A percentile compares a stretch with the other conserved stretches of the same genome.
phyloP scores from a whole-genome alignment of 2,113 vertebrate genomes.

The Melospiza melodia region DNA sequence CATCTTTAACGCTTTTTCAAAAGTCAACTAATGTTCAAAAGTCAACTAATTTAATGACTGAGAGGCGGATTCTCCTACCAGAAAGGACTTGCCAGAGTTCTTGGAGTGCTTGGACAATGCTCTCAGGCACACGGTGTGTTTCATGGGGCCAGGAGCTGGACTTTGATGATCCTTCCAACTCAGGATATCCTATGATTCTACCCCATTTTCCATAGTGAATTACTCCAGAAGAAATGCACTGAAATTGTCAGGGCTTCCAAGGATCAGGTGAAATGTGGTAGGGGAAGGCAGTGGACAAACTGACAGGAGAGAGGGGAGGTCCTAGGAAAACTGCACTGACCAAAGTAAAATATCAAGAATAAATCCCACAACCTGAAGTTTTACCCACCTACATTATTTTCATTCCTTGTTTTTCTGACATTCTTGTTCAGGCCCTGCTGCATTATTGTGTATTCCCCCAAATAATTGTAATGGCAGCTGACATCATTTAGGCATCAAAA shows the following conservation, averaged over 20 bases:
- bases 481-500: not conserved
- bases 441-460: not conserved
- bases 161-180: not conserved
- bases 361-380: not conserved
- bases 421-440: not conserved
- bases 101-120: not conserved
- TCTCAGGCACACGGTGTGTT: not conserved
- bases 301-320: not conserved
- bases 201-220: not conserved
- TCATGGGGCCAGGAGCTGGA: not conserved
- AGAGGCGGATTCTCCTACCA: not conserved
- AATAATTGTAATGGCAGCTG: not conserved
- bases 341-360: not conserved
- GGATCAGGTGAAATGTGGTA: not conserved
- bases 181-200: not conserved
- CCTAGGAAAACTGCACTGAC: not conserved
- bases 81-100: not conserved
- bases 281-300: not conserved
- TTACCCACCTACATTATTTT: not conserved
- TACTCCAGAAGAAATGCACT: not conserved
- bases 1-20: not conserved
- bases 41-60: not conserved
- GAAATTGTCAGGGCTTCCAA: not conserved
- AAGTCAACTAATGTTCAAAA: not conserved
- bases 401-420: not conserved